Percentiles rank a stretch among this genome's conserved stretches.
phyloP scores from a whole-genome alignment of 2,113 vertebrate species.

The Neogale vison region DNA sequence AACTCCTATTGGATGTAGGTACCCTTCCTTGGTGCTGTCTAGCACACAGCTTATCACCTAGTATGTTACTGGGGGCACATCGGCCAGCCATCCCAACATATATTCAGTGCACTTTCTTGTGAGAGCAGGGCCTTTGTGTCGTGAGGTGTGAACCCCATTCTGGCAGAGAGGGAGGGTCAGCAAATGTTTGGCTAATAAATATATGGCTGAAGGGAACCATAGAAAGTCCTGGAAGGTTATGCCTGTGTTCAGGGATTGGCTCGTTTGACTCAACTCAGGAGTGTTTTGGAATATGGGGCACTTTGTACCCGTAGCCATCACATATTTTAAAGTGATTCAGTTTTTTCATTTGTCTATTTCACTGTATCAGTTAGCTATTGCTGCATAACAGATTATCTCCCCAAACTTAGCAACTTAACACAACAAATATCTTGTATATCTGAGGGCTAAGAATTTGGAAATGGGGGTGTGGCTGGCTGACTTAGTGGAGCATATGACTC shows the following conservation, averaged over 20 bases:
- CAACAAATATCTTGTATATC: background rate
- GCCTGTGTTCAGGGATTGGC: background rate
- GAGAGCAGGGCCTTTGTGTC: background rate
- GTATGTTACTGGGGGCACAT: background rate
- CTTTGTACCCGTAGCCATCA: background rate
- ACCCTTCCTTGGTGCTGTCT: background rate
- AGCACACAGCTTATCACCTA: background rate
- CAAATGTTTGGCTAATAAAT: background rate
- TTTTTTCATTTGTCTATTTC: background rate
- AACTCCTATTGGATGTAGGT: background rate
- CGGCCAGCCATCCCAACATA: background rate
- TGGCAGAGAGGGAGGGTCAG: background rate
- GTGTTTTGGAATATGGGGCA: background rate
- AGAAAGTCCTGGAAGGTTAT: background rate
- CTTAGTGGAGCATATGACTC: background rate
- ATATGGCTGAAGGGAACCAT: background rate
- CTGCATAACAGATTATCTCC: background rate
- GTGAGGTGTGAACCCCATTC: background rate
- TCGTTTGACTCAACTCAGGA: background rate
- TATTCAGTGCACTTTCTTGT: background rate
- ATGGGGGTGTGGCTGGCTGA: background rate
- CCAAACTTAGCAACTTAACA: background rate
- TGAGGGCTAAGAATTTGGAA: background rate
- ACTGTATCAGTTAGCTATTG: background rate
- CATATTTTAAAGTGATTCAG: background rate